phyloP scores from a whole-genome alignment of 2,888 invertebrate species.

The Carterocephalus palaemon region DNA sequence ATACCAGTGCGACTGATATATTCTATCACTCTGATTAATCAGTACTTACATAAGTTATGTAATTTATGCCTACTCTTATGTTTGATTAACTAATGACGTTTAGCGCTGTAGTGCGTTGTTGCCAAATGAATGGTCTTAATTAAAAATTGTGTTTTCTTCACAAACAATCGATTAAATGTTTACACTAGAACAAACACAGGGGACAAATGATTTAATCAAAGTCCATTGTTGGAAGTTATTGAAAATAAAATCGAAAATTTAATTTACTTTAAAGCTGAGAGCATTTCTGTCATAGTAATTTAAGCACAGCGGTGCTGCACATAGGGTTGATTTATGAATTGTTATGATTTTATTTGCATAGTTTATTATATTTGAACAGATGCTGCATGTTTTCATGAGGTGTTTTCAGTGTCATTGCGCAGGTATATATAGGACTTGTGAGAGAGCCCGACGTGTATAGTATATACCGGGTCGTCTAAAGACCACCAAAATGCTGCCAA shows the following conservation, averaged over 20 bases:
- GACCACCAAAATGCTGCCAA: slow-evolving; percentile 66
- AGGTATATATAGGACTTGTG: slow-evolving; percentile 59
- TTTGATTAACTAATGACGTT: slow-evolving; percentile 48
- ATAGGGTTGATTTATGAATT: background rate
- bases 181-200: slow-evolving; percentile 36
- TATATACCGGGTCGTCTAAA: slow-evolving; percentile 65
- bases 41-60: too few species aligned
- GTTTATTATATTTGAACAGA: slow-evolving; percentile 46
- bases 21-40: too few species aligned
- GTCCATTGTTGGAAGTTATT: slow-evolving; percentile 46
- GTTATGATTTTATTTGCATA: slow-evolving; percentile 32
- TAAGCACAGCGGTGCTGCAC: slow-evolving; percentile 14
- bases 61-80: too few species aligned
- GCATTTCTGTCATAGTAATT: background rate
- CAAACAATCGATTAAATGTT: slow-evolving; percentile 43
- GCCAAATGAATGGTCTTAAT: slow-evolving; percentile 46
- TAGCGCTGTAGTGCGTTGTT: too few species aligned
- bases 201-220: slow-evolving; percentile 53
- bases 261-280: slow-evolving; percentile 21
- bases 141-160: slow-evolving; percentile 45
- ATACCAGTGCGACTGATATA: too few species aligned
- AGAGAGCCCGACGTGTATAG: slow-evolving; percentile 53
- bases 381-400: slow-evolving; percentile 39
- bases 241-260: slow-evolving; percentile 14
- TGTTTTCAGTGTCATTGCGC: slow-evolving; percentile 39